A percentile compares a stretch with the other conserved stretches of the same genome.
Conservation (phyloP, 2,113 vertebrate species). For the Motacilla tschutschensis region DNA sequence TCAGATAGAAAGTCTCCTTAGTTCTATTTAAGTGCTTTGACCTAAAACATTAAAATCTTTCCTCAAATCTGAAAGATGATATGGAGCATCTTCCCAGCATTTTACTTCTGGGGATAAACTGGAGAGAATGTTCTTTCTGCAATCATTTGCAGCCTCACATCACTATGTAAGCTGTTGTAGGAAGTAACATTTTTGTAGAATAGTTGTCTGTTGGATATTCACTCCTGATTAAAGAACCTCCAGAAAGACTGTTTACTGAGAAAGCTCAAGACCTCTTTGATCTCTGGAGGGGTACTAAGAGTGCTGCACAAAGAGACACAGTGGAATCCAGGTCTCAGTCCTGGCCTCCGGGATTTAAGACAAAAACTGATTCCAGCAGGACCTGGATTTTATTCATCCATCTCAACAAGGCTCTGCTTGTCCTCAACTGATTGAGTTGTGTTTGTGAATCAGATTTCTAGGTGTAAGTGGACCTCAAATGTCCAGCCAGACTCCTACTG, state of each 20-base stretch:
- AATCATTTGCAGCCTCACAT: neutral
- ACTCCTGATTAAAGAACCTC: neutral
- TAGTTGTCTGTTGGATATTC: neutral
- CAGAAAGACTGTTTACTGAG: neutral
- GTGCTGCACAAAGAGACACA: neutral
- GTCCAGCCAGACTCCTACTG: neutral
- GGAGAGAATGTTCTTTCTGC: neutral
- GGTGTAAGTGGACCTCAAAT: neutral
- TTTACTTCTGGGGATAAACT: slow-evolving; percentile 23
- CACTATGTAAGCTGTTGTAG: neutral
- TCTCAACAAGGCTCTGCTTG: neutral
- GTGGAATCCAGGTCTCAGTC: neutral
- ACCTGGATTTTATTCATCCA: neutral
- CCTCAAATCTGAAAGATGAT: neutral
- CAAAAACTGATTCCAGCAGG: neutral
- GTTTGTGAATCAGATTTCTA: neutral
- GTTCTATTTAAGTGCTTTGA: neutral
- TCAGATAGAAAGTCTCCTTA: slow-evolving; percentile 9
- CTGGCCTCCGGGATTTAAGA: neutral
- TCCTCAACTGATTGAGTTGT: neutral
- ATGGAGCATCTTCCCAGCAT: neutral
- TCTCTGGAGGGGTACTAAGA: neutral
- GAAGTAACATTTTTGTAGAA: neutral
- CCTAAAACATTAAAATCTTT: neutral
- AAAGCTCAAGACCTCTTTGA: neutral